Evolutionary conservation across 1,140 invertebrate genomes (phyloP).

Genomic region (Hylaeus volcanicus): DNA sequence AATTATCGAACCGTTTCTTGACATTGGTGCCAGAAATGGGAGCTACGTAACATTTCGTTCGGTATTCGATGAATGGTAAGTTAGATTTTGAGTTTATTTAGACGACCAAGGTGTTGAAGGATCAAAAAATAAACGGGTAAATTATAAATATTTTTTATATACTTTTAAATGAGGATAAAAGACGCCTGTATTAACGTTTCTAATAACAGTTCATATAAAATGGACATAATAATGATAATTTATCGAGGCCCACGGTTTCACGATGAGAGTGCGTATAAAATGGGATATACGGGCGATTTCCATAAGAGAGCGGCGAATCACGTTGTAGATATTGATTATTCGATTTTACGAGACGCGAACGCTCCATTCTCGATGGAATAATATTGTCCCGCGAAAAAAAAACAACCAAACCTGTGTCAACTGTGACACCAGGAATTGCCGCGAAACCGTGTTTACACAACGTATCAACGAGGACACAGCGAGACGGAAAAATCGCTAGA

Average conservation of each 20-base stretch:
- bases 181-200: too few relatives aligned
- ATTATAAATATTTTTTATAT: too few relatives aligned
- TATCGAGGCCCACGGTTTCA: constrained; percentile 18
- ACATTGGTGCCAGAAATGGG: too few relatives aligned
- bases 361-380: constrained; percentile 10
- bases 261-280: constrained; percentile 20
- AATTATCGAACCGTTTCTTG: too few relatives aligned
- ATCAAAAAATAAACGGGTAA: too few relatives aligned
- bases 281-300: constrained; percentile 38
- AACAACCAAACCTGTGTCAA: constrained; percentile 25
- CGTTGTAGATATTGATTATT: constrained; percentile 54
- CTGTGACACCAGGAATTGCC: not conserved
- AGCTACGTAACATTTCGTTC: too few relatives aligned
- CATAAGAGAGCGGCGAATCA: constrained; percentile 55
- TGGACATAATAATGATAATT: not conserved
- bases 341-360: constrained; percentile 42
- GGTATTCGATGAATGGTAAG: too few relatives aligned
- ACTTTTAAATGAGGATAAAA: too few relatives aligned
- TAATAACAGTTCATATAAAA: too few relatives aligned
- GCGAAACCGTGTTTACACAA: constrained; percentile 12
- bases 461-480: not conserved
- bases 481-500: not conserved
- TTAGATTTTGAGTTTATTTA: too few relatives aligned
- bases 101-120: too few relatives aligned
- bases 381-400: constrained; percentile 29